A percentile compares a stretch with the other conserved stretches of the same genome.
Conservation (phyloP, 2,888 invertebrate species). For the Eristalis tenax region DNA sequence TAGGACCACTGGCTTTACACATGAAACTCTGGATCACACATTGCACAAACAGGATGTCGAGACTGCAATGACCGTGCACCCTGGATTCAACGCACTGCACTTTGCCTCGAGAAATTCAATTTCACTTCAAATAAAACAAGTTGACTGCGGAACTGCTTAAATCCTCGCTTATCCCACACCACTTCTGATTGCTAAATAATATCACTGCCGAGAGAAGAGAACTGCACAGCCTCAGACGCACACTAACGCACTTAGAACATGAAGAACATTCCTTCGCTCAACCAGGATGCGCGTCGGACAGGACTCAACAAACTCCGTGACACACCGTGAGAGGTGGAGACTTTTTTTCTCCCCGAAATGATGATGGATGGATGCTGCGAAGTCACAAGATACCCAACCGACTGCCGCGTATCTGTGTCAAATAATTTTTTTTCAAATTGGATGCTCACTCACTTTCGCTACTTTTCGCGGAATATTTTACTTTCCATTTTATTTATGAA, state of each 20-base stretch:
- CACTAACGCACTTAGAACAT: slow-evolving; percentile 31
- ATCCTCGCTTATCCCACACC: neutral
- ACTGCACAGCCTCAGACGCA: slow-evolving; percentile 34
- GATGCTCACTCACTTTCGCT: slow-evolving; percentile 38
- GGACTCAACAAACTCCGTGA: slow-evolving; percentile 33
- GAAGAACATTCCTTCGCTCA: slow-evolving; percentile 57
- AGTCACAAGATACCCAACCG: slow-evolving; percentile 35
- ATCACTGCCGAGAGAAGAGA: slow-evolving; percentile 41
- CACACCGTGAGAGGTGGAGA: slow-evolving; percentile 16
- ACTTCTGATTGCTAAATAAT: slow-evolving; percentile 15
- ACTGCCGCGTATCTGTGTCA: slow-evolving; percentile 8
- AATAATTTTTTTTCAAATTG: neutral
- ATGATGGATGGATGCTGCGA: slow-evolving; percentile 46
- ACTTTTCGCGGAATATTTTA: slow-evolving; percentile 13
- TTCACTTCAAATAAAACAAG: slow-evolving; percentile 7
- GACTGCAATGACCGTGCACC: neutral
- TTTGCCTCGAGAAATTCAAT: neutral
- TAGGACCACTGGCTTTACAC: neutral
- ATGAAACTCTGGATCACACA: neutral
- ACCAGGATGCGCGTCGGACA: slow-evolving; percentile 67
- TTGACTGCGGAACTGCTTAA: neutral
- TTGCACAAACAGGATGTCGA: neutral
- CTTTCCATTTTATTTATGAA: slow-evolving; percentile 34
- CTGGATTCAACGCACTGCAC: neutral
- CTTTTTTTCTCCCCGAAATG: slow-evolving; percentile 19